Percentiles rank a stretch among this genome's conserved stretches.
Conservation (phyloP, 2,888 invertebrate species). For the Tenodera sinensis region DNA sequence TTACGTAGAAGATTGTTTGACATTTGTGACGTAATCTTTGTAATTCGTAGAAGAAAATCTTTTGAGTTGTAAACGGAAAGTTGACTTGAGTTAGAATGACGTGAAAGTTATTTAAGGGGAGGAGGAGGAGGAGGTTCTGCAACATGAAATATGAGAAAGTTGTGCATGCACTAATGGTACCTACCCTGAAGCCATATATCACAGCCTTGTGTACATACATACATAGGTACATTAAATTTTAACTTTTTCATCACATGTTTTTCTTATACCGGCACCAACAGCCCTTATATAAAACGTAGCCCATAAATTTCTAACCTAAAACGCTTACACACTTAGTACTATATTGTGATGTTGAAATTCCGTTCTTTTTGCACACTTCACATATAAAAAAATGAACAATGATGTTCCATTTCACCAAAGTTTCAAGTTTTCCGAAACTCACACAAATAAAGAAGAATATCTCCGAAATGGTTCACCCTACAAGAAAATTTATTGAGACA, state of each 20-base stretch:
- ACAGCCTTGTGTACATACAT: neutral
- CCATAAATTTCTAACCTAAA: neutral
- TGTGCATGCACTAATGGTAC: neutral
- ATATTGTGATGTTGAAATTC: too few species aligned
- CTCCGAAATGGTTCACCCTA: too few species aligned
- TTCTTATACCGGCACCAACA: neutral
- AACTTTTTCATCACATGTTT: neutral
- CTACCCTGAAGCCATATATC: neutral
- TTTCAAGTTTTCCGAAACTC: too few species aligned
- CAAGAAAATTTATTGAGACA: too few species aligned
- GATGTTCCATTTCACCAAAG: too few species aligned
- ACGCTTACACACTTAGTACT: neutral
- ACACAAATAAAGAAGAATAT: too few species aligned
- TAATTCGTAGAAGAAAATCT: too few species aligned
- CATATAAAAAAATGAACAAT: too few species aligned
- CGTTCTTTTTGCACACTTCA: too few species aligned
- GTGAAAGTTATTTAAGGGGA: neutral
- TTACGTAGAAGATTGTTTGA: too few species aligned
- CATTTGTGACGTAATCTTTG: too few species aligned
- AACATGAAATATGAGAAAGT: neutral
- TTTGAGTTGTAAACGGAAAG: neutral
- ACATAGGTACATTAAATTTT: neutral
- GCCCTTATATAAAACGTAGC: neutral
- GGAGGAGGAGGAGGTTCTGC: too few species aligned
- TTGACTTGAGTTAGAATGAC: neutral